Evolutionary conservation across 2,888 invertebrate species (phyloP).

Genomic region (Lithophane ornitopus): DNA sequence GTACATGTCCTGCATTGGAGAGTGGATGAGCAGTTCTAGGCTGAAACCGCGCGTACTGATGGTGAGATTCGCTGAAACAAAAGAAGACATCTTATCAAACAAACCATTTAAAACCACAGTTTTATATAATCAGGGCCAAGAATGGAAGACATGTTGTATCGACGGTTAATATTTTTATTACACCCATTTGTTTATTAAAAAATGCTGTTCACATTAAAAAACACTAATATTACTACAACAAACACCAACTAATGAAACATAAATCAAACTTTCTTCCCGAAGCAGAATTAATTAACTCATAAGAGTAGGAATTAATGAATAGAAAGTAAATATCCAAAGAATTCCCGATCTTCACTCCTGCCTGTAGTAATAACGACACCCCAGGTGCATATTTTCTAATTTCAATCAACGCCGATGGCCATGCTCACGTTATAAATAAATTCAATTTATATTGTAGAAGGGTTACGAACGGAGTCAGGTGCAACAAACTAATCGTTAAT

Average conservation of each 20-base stretch:
- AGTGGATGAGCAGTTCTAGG: constrained; percentile 92
- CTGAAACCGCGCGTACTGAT: constrained; percentile 91
- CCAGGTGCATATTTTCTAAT: constrained; percentile 78
- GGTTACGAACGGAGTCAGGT: constrained; percentile 74
- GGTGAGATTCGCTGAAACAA: constrained; percentile 92
- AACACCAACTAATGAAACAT: constrained; percentile 60
- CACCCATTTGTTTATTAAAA: constrained; percentile 49
- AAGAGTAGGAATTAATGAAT: constrained; percentile 77
- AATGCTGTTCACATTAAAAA: constrained; percentile 46
- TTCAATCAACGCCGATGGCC: constrained; percentile 77
- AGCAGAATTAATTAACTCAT: constrained; percentile 81
- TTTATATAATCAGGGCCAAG: background rate
- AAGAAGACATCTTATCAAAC: constrained; percentile 44
- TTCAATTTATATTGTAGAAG: constrained; percentile 67
- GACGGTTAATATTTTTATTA: constrained; percentile 52
- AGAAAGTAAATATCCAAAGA: constrained; percentile 81
- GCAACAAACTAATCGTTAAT: constrained; percentile 86
- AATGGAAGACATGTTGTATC: constrained; percentile 22
- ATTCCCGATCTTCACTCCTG: constrained; percentile 75
- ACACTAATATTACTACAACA: constrained; percentile 61
- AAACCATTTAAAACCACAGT: background rate
- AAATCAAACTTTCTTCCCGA: constrained; percentile 76
- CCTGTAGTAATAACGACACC: constrained; percentile 77
- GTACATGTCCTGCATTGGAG: constrained; percentile 93
- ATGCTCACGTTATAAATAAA: constrained; percentile 70